These are phyloP conservation scores for Arbacia lixula DNA, from an alignment of 53 echinoderm and acorn worm species.

Conservation along the genomic window DNA sequence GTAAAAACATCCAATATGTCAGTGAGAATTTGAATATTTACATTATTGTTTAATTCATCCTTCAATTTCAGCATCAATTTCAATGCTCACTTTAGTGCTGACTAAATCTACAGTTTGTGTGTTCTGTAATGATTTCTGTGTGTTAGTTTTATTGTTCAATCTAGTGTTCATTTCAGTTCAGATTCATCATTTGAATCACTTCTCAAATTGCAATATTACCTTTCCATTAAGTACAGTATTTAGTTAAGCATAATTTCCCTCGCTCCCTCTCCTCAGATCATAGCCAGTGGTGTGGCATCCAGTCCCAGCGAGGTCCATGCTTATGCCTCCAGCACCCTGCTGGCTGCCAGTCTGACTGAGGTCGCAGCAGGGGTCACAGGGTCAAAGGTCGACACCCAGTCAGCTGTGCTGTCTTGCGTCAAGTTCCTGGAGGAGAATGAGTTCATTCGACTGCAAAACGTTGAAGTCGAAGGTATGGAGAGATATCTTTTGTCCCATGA, in stretches of 20 bases:
- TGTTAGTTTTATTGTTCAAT: too few species aligned
- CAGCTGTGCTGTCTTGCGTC: conserved; percentile 77
- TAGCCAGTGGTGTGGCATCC: conserved; percentile 95
- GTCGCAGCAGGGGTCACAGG: conserved; percentile 9
- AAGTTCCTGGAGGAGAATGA: conserved; percentile 86
- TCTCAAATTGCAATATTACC: not conserved
- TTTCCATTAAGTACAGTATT: too few species aligned
- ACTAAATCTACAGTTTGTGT: too few species aligned
- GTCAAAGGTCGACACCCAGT: conserved; percentile 28
- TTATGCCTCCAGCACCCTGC: conserved; percentile 87
- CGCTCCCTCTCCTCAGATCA: conserved; percentile 60
- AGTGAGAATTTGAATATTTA: too few species aligned
- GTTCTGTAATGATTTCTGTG: too few species aligned
- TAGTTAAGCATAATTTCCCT: too few species aligned
- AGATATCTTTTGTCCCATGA: too few species aligned
- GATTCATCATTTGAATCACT: not conserved
- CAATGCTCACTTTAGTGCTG: too few species aligned
- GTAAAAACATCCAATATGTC: too few species aligned
- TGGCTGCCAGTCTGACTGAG: conserved; percentile 76
- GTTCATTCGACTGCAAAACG: conserved; percentile 83
- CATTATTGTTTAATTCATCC: too few species aligned
- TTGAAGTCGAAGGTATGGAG: conserved; percentile 60
- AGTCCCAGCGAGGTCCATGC: conserved; percentile 77
- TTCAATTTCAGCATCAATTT: too few species aligned
- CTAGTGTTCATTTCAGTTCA: too few species aligned